These are phyloP conservation scores for Acanthurus leucopareius DNA, from an alignment of 2,797 vertebrate species.

Conservation along the genomic window DNA sequence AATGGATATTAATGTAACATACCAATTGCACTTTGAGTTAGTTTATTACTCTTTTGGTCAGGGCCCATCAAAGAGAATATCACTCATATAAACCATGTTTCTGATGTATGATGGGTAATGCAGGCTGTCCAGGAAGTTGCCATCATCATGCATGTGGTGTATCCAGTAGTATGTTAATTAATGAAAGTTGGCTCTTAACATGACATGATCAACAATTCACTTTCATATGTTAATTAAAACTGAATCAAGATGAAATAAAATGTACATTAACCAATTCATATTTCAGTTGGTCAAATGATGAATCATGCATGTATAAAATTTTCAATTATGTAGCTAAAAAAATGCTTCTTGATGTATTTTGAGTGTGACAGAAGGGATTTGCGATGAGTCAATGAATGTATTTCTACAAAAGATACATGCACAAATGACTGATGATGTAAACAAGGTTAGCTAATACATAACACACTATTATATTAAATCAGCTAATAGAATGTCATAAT, in stretches of 20 bases:
- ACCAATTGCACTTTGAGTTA: slow-evolving; percentile 33
- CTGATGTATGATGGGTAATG: slow-evolving; percentile 5
- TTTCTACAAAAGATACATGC: slow-evolving; percentile 41
- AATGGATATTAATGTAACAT: slow-evolving; percentile 33
- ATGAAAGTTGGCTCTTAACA: slow-evolving; percentile 22
- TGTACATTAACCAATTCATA: slow-evolving; percentile 26
- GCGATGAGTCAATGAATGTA: slow-evolving; percentile 40
- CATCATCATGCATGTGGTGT: slow-evolving; percentile 35
- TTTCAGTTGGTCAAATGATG: slow-evolving; percentile 10
- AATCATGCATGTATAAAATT: slow-evolving; percentile 53
- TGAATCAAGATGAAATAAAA: not conserved
- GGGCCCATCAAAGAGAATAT: not conserved
- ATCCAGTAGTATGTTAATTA: slow-evolving; percentile 2
- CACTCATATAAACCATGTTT: slow-evolving; percentile 9
- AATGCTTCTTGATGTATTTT: slow-evolving; percentile 41
- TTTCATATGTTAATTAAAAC: slow-evolving; percentile 7
- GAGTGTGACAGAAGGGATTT: slow-evolving; percentile 23
- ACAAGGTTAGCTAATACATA: slow-evolving; percentile 10
- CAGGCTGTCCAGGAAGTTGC: slow-evolving; percentile 20
- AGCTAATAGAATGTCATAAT: not conserved
- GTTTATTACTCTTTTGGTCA: not conserved
- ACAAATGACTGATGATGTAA: slow-evolving; percentile 43
- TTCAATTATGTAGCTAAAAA: slow-evolving; percentile 29
- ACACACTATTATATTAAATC: not conserved
- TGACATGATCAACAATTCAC: slow-evolving; percentile 30